Base-by-base conservation (phyloP, 2,113 vertebrate species). In the Oreochromis niloticus region DNA sequence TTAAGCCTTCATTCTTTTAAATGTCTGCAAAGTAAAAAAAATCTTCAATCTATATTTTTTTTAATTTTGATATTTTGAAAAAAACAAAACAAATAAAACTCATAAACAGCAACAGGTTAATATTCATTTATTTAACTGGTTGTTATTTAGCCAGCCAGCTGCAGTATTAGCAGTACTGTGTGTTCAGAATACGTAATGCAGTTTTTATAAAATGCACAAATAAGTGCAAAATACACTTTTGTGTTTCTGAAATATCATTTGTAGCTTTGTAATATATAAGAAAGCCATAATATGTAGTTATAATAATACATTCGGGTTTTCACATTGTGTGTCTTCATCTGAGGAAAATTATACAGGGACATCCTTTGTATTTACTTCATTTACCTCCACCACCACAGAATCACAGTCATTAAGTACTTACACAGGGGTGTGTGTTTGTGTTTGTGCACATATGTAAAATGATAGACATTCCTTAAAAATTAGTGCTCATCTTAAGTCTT, bases 301-400 rank as follows among this genome's bases (percentile, higher is more conserved):
- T 78, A 5, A 19, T 50, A 75, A 30, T 4, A 4, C 14, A 48
- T 73, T 27, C 22, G 16, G 14, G 14, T 30, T 75, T 30, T 75
- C 63, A 61, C 7, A 56, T 22, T 71, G 4, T 63, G 36, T 32
- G 36, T 46, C 19, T 87, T 88, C 41, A 83, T n/a, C 78, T 81
- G 50, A 50, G 24, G 2, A 14, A 80, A 30, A 50, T n/a, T 39
- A 19, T 48, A 24, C 6, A 34, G 3, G 0, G 22, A 10, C 10
- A n/a, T 87, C 55, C 86, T 92, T 87, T 56, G 88, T 82, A 27
- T 57, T 80, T 34, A 71, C 39, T 22, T 54, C 68, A n/a, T 71
- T 63, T 32, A 41, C 14, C 6, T 39, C 13, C 55, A 79, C 52
- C 71, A 30, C 87, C 85, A 82, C 17, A 24, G 14, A 86, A 41